These are phyloP conservation scores for Tubiluchus corallicola DNA, from an alignment of 2,888 invertebrate species.

Conservation along the genomic window DNA sequence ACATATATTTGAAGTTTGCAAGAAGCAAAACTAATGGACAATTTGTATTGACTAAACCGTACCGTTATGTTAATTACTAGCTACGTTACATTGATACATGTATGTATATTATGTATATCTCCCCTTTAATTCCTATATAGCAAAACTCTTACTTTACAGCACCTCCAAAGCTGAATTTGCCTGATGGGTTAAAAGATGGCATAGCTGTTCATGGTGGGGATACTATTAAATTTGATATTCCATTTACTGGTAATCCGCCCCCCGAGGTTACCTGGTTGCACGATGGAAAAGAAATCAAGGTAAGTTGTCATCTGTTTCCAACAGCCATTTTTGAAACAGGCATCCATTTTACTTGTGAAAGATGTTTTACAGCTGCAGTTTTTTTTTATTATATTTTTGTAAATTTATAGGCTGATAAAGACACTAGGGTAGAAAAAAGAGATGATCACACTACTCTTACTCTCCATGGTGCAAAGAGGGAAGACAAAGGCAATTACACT, in stretches of 20 bases:
- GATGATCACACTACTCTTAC: conserved; percentile 6
- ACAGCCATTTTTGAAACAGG: too few species aligned
- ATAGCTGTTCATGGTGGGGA: conserved; percentile 18
- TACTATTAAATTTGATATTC: conserved; percentile 30
- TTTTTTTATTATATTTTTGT: too few species aligned
- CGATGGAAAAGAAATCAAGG: conserved; percentile 15
- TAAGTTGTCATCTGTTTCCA: too few species aligned
- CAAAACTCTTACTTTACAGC: neutral
- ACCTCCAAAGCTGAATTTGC: neutral
- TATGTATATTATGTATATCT: too few species aligned
- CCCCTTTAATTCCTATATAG: too few species aligned
- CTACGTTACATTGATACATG: too few species aligned
- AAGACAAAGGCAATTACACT: conserved; percentile 5
- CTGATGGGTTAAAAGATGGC: neutral
- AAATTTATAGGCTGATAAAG: neutral
- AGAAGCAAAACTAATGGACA: too few species aligned
- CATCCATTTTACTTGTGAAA: too few species aligned
- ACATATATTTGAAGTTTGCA: too few species aligned
- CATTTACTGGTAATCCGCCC: conserved; percentile 21
- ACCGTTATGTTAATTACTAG: too few species aligned
- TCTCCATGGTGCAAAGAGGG: neutral
- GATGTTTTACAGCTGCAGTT: too few species aligned
- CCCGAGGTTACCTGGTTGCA: conserved; percentile 24
- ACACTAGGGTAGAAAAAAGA: neutral
- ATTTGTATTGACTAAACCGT: too few species aligned